Percentiles rank a stretch among this genome's conserved stretches.
Evolutionary conservation across 2,797 vertebrate species (phyloP).

Genomic region (Amblyraja radiata): DNA sequence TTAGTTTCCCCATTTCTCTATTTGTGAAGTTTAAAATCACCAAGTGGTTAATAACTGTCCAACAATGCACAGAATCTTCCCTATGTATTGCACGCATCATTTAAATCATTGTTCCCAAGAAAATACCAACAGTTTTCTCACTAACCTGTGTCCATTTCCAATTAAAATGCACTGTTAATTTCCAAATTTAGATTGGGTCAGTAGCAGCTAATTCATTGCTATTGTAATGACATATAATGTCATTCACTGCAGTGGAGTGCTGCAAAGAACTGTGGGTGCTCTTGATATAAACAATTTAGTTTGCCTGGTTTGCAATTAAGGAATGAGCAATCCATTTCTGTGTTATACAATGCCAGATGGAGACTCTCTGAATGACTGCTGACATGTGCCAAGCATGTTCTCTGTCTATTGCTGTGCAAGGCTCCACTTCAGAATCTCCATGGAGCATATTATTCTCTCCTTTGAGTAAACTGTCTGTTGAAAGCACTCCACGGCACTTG

Average conservation of each 20-base stretch:
- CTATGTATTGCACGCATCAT: not conserved
- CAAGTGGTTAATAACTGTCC: constrained; percentile 75
- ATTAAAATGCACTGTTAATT: constrained; percentile 19
- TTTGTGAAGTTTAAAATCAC: constrained; percentile 91
- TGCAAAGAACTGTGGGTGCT: not conserved
- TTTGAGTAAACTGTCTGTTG: not conserved
- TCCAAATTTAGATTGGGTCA: not conserved
- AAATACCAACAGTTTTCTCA: not conserved
- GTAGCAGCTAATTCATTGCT: constrained; percentile 14
- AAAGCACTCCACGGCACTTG: not conserved
- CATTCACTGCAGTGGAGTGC: constrained; percentile 10
- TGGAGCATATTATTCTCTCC: not conserved
- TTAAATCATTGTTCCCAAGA: not conserved
- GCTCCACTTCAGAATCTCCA: constrained; percentile 14
- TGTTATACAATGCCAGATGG: constrained; percentile 16
- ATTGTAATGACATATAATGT: constrained; percentile 15
- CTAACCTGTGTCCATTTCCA: not conserved
- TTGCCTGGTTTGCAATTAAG: constrained; percentile 7
- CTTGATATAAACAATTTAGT: not conserved
- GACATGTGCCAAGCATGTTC: constrained; percentile 35
- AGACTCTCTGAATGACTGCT: constrained; percentile 20
- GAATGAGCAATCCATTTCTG: constrained; percentile 20
- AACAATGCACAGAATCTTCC: constrained; percentile 60
- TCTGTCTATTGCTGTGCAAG: constrained; percentile 14
- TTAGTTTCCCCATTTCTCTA: constrained; percentile 91